Base-by-base conservation (phyloP, 2,113 vertebrate genomes). In the Atractosteus spatula region DNA sequence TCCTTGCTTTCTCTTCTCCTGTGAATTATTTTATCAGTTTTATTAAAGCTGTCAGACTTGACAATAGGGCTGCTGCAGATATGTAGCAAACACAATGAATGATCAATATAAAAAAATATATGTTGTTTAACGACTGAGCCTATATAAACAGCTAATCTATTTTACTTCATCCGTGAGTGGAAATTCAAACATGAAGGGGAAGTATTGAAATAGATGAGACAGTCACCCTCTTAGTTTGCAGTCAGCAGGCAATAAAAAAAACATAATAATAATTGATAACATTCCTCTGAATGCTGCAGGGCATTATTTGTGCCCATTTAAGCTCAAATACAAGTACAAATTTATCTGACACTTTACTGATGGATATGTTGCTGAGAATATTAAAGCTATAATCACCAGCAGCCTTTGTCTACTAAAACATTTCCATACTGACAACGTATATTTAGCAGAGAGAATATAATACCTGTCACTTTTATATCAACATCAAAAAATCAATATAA, bases 311-410 rank as follows among this genome's bases (percentile, higher is more conserved):
- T 29, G 56, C 65, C 70, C 11, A 74, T 72, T 75, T 70, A 74
- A 81, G 74, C 72, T 70, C 70, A 78, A 75, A 79, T 71, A 62
- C 71, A 43, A 56, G 67, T 55, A 68, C 65, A 72, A 75, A 79
- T 62, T 73, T 65, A 13, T 54, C 70, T 70, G 72, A 80, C 68
- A 74, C 61, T 74, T 44, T 68, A 79, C 69, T 81, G 78, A 81
- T 77, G 69, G 45, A 59, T 77, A 79, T 78, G 70, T n/a, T 70
- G 63, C 43, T 56, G 56, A 8, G 54, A 74, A 75, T 70, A 74
- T 71, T 70, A 71, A 74, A 68, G 66, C 66, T 61, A 68, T 68
- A 74, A 67, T 74, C 66, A 68, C 66, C 12, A 42, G 16, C 66
- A 54, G 56, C 41, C 56, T 68, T 68, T 74, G 66, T 68, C 57